Evolutionary conservation across 2,113 vertebrate species (phyloP).

Genomic region (Hassar affinis): DNA sequence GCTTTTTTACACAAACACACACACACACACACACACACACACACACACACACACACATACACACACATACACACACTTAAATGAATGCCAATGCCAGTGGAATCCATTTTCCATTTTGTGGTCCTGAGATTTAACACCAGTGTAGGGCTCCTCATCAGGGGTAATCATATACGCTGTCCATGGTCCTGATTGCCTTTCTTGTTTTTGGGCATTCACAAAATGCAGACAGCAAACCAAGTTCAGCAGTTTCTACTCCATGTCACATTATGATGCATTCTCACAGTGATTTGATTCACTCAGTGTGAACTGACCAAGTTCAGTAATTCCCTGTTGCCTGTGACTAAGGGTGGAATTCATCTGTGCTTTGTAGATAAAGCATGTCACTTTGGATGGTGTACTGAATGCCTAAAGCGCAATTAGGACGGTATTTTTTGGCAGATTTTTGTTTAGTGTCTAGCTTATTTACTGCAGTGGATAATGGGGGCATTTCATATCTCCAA

Average conservation of each 20-base stretch:
- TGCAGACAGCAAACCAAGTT: background rate
- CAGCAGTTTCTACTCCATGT: conserved; percentile 1
- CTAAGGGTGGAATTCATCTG: conserved; percentile 8
- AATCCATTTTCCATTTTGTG: background rate
- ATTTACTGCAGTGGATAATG: background rate
- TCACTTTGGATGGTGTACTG: background rate
- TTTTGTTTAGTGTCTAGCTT: background rate
- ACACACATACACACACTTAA: no score
- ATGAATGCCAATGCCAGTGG: no score
- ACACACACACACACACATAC: no score
- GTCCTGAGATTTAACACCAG: background rate
- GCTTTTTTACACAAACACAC: conserved; percentile 37
- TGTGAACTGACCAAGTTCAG: background rate
- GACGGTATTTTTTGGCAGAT: background rate
- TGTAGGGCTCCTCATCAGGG: background rate
- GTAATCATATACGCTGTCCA: conserved; percentile 7
- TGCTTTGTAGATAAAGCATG: background rate
- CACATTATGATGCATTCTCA: background rate
- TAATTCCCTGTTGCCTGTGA: conserved; percentile 1
- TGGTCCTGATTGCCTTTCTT: conserved; percentile 34
- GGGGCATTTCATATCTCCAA: background rate
- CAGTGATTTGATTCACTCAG: background rate
- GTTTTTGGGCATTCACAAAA: background rate
- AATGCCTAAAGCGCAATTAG: background rate
- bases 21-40: background rate